Evolutionary conservation across 2,888 invertebrate genomes (phyloP), one percentile per base, ranked within the genome.

Genomic region (Cantharis flavilabris): DNA sequence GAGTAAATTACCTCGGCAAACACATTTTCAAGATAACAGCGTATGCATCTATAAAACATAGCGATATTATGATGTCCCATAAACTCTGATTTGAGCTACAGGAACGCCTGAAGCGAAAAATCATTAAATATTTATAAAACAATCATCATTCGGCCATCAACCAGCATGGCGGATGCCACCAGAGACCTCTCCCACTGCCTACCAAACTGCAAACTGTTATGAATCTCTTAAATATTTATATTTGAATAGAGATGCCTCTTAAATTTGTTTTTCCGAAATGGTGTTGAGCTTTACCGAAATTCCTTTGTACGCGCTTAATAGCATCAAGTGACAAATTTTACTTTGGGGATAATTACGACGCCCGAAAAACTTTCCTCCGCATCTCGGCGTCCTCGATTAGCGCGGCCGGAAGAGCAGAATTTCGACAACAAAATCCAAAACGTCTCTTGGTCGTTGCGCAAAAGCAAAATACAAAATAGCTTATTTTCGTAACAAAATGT

Each of bases 121-220:
- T 83, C 82, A 86, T 89, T 83, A 87, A 88, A 88, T 88, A 89
- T 89, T 89, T 87, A 89, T 88, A 87, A 88, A 88, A 88, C 89
- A 89, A 89, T 89, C 89, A 89, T 89, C 89, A 88, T 89, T 88
- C 88, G 88, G 84, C 88, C 89, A 89, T 89, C 89, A 88, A 84
- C 84, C 88, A 88, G 88, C 88, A 88, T 88, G 88, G 88, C 89
- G 85, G 87, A 86, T 80, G 84, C 85, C 86, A 82, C 86, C 78
- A 81, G 87, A 87, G 88, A 87, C 83, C 83, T 81, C 77, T 81
- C 79, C 76, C 80, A 77, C 76, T 80, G 82, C 80, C 81, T 76
- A 80, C 80, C 86, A 86, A 86, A 87, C 87, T 86, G 85, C 88
- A 86, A 88, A 88, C 88, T 86, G 88, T 89, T 89, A 89, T 88